Conservation (phyloP, 2,797 vertebrate genomes). For the Dipus sagitta region DNA sequence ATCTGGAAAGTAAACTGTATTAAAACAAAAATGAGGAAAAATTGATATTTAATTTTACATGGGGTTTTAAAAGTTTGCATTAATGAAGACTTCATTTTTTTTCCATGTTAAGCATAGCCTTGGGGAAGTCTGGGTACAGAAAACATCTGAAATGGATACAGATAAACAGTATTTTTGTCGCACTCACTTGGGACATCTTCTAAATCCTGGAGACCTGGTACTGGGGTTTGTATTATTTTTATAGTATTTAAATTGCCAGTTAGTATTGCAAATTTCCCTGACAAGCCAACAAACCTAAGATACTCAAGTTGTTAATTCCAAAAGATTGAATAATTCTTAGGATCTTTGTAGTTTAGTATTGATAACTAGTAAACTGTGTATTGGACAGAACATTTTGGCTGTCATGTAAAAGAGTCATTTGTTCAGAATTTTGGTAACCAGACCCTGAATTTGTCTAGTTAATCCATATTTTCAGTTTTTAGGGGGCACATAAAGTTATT, state of each 20-base stretch:
- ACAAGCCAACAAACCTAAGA: constrained; percentile 14
- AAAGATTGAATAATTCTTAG: constrained; percentile 20
- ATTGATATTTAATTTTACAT: constrained; percentile 46
- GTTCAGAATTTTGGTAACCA: constrained; percentile 35
- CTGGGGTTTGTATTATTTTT: constrained; percentile 89
- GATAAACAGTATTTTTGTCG: constrained; percentile 97
- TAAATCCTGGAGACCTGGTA: constrained; percentile 97
- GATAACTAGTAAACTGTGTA: constrained; percentile 31
- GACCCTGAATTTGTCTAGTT: constrained; percentile 22
- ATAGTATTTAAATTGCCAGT: constrained; percentile 35
- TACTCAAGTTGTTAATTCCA: constrained; percentile 37
- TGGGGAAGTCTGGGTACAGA: constrained; percentile 98
- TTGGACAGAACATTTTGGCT: constrained; percentile 51
- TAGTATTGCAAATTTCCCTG: constrained; percentile 45
- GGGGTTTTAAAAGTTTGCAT: constrained; percentile 20
- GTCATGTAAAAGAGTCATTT: constrained; percentile 29
- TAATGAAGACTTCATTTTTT: constrained; percentile 52
- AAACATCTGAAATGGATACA: constrained; percentile 96
- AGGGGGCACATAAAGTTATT: not conserved
- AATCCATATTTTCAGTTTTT: constrained; percentile 15
- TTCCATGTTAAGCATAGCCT: constrained; percentile 92
- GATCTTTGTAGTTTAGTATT: constrained; percentile 46
- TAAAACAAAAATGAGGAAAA: constrained; percentile 28
- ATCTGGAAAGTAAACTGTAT: constrained; percentile 35
- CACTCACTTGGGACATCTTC: constrained; percentile 96